phyloP scores from a whole-genome alignment of 2,797 vertebrate genomes.

The Monodelphis domestica region DNA sequence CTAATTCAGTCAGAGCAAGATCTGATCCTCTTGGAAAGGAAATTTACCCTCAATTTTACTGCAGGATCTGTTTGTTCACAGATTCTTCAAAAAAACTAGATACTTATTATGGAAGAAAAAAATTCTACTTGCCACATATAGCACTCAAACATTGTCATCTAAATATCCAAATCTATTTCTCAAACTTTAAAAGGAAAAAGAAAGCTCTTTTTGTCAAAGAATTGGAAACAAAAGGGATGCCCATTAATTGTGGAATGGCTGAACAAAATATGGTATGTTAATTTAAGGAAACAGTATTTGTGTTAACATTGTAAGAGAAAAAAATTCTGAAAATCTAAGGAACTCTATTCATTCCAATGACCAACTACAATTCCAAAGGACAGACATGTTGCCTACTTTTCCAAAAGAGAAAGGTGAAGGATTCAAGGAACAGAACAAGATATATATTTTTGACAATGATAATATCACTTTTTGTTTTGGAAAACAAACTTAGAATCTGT shows the following conservation, averaged over 20 bases:
- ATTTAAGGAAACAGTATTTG: background rate
- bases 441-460: background rate
- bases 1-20: conserved; percentile 47
- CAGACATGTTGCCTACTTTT: background rate
- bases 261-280: background rate
- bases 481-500: background rate
- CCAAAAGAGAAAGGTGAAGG: background rate
- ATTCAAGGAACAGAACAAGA: background rate
- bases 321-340: background rate
- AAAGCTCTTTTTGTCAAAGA: background rate
- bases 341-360: background rate
- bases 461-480: background rate
- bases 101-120: conserved; percentile 26
- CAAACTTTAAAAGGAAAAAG: conserved; percentile 53
- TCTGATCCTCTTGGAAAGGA: conserved; percentile 22
- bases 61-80: conserved; percentile 45
- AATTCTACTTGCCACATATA: conserved; percentile 6
- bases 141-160: conserved; percentile 19
- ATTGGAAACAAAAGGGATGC: background rate
- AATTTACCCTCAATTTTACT: conserved; percentile 58
- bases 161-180: conserved; percentile 35
- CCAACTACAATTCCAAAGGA: background rate
- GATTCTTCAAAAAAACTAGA: conserved; percentile 16
- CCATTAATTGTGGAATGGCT: background rate
- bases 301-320: background rate